These are phyloP conservation scores for Sylvilagus bachmani DNA, from an alignment of 2,113 vertebrate genomes.

Conservation along the genomic window DNA sequence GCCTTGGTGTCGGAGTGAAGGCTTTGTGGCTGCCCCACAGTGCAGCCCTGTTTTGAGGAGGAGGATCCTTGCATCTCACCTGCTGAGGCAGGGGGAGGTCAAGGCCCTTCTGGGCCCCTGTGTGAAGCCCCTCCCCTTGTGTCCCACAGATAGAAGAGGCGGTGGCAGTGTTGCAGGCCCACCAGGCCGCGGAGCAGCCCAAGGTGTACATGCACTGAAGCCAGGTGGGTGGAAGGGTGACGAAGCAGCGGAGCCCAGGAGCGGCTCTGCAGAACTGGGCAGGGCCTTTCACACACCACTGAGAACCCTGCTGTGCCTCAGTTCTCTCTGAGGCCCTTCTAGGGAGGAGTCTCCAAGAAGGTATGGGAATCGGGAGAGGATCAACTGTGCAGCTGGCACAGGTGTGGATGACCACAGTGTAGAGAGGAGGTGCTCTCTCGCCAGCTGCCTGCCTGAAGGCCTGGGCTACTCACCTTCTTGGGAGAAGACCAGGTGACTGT, in stretches of 20 bases:
- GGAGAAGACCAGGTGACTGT: not conserved
- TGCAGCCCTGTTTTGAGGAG: not conserved
- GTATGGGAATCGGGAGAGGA: no score
- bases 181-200: slow-evolving; percentile 89
- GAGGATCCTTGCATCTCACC: not conserved
- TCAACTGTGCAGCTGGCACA: accelerated
- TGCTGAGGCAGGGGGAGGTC: not conserved
- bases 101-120: not conserved
- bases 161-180: slow-evolving; percentile 94
- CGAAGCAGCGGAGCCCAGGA: not conserved
- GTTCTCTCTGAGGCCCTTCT: not conserved
- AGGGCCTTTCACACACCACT: not conserved
- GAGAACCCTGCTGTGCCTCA: not conserved
- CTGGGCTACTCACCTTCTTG: not conserved
- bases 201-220: slow-evolving; percentile 82
- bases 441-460: not conserved
- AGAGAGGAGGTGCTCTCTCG: not conserved
- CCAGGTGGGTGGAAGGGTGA: slow-evolving; percentile 54
- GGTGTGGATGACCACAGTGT: accelerated
- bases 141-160: slow-evolving; percentile 94
- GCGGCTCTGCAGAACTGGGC: not conserved
- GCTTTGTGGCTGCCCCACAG: not conserved
- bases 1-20: not conserved
- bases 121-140: not conserved
- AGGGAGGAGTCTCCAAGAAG: not conserved